Conservation (phyloP, 1,140 invertebrate species). For the Cotesia typhae region DNA sequence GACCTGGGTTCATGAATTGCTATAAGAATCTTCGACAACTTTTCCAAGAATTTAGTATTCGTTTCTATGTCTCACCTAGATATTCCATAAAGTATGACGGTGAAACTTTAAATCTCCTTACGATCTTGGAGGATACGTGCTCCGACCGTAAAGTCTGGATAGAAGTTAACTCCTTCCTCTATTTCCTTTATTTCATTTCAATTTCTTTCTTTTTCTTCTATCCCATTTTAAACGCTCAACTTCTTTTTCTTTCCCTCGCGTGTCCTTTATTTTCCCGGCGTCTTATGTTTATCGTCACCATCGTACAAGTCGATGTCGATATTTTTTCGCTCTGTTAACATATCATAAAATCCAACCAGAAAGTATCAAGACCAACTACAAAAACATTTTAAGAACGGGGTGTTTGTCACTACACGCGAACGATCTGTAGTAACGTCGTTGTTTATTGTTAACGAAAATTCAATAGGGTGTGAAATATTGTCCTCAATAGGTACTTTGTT, state of each 20-base stretch:
- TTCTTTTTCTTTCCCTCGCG: conserved; percentile 16
- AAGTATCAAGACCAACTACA: too few relatives aligned
- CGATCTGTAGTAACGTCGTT: neutral
- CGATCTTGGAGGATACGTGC: conserved; percentile 13
- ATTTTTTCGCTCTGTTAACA: too few relatives aligned
- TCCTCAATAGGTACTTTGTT: conserved; percentile 5
- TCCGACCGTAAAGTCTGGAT: conserved; percentile 17
- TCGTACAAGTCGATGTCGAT: too few relatives aligned
- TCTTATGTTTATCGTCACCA: neutral
- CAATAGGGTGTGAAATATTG: conserved; percentile 54
- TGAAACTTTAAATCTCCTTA: conserved; percentile 35
- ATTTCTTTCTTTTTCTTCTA: conserved; percentile 1
- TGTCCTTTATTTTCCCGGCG: neutral
- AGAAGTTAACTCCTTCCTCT: conserved; percentile 34
- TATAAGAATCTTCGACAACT: conserved; percentile 5
- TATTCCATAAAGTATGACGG: conserved; percentile 30
- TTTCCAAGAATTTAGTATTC: conserved; percentile 32
- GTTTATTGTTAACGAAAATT: conserved; percentile 40
- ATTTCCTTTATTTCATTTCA: conserved; percentile 34
- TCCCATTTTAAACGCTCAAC: conserved; percentile 3
- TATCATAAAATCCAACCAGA: too few relatives aligned
- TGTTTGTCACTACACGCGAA: too few relatives aligned
- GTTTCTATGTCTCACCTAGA: conserved; percentile 29
- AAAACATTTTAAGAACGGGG: too few relatives aligned
- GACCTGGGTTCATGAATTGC: conserved; percentile 18